phyloP scores from a whole-genome alignment of 2,113 vertebrate species.

The Podarcis muralis region DNA sequence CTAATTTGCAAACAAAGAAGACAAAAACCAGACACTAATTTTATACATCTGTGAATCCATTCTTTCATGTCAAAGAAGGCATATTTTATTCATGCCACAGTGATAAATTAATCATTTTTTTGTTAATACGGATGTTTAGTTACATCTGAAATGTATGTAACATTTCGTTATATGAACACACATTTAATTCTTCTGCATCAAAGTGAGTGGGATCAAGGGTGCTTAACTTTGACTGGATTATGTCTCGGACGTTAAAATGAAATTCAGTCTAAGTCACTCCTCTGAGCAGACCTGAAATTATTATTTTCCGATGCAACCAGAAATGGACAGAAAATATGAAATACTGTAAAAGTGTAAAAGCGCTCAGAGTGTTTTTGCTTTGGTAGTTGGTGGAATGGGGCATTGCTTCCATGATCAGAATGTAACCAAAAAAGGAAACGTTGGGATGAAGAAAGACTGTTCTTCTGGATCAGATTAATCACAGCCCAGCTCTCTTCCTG shows the following conservation, averaged over 20 bases:
- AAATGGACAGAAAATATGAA: neutral
- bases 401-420: neutral
- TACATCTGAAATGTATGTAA: neutral
- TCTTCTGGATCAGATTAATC: conserved; percentile 7
- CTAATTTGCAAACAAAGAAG: neutral
- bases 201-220: neutral
- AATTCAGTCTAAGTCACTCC: neutral
- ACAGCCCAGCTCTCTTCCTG: neutral
- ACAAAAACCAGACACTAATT: neutral
- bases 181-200: neutral
- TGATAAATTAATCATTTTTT: conserved; percentile 13
- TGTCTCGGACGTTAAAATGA: neutral
- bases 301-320: neutral
- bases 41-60: neutral
- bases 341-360: neutral
- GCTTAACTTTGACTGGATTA: neutral
- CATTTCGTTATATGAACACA: too few species aligned
- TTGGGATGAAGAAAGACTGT: neutral
- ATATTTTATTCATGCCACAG: conserved; percentile 28
- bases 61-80: conserved; percentile 23
- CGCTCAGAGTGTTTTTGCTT: neutral
- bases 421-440: neutral
- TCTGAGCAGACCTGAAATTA: neutral
- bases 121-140: neutral
- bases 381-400: neutral